Conservation (phyloP, 2,797 vertebrate species). For the Triplophysa bombifrons region DNA sequence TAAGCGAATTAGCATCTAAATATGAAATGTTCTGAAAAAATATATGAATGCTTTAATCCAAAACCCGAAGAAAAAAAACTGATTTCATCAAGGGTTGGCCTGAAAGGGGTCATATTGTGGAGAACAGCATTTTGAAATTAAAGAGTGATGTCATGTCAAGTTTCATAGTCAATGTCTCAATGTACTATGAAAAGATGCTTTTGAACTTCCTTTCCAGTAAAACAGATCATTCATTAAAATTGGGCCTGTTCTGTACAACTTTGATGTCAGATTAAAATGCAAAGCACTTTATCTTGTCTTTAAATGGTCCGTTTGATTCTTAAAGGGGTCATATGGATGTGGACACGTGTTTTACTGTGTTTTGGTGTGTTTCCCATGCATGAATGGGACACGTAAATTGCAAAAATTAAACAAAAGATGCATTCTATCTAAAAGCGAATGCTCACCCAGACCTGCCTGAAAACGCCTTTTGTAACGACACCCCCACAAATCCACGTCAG, state of each 20-base stretch:
- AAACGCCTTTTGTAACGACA: too few relatives aligned
- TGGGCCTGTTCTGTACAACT: neutral
- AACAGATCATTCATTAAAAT: neutral
- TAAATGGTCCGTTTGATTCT: neutral
- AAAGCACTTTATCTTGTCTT: neutral
- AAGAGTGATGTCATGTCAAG: too few relatives aligned
- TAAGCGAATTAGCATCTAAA: conserved; percentile 77
- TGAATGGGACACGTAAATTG: too few relatives aligned
- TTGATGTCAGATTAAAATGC: neutral
- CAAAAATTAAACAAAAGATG: too few relatives aligned
- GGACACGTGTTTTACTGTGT: too few relatives aligned
- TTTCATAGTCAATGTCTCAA: neutral
- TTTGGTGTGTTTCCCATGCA: too few relatives aligned
- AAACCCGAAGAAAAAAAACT: conserved; percentile 55
- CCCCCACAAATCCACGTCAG: too few relatives aligned
- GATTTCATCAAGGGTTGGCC: conserved; percentile 63
- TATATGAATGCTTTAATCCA: conserved; percentile 63
- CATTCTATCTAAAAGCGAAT: too few relatives aligned
- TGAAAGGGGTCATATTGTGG: conserved; percentile 61
- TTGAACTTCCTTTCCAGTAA: neutral
- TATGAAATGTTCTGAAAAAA: conserved; percentile 65
- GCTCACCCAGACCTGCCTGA: too few relatives aligned
- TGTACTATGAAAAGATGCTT: neutral
- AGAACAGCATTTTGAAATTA: conserved; percentile 54
- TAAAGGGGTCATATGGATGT: neutral